Conservation (phyloP, 2,113 vertebrate genomes). For the Hiodon alosoides region DNA sequence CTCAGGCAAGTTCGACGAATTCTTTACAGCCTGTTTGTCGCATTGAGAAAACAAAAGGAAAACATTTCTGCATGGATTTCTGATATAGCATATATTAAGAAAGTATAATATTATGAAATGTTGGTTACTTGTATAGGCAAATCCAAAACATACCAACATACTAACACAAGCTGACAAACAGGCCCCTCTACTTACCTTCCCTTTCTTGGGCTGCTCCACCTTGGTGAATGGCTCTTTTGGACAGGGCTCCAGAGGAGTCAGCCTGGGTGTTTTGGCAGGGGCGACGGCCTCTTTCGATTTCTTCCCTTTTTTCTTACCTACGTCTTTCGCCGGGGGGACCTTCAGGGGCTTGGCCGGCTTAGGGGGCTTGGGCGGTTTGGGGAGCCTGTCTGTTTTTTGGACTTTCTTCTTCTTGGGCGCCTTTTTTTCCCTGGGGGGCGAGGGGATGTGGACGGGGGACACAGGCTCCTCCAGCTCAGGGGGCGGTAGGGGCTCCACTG, state of each 20-base stretch:
- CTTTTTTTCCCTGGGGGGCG: slow-evolving; percentile 55
- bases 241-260: slow-evolving; percentile 87
- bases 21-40: slow-evolving; percentile 74
- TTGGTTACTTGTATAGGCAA: too few relatives aligned
- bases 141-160: background rate
- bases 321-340: slow-evolving; percentile 80
- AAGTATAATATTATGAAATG: background rate
- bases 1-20: slow-evolving; percentile 70
- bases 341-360: slow-evolving; percentile 78
- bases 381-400: slow-evolving; percentile 66
- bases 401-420: slow-evolving; percentile 55
- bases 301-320: slow-evolving; percentile 87
- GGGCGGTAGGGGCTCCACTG: slow-evolving; percentile 74
- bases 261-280: slow-evolving; percentile 81
- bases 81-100: background rate
- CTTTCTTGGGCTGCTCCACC: slow-evolving; percentile 90
- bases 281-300: slow-evolving; percentile 72
- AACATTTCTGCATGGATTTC: background rate
- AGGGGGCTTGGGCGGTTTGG: slow-evolving; percentile 74
- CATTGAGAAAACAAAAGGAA: slow-evolving; percentile 9
- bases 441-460: slow-evolving; percentile 65
- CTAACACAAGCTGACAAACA: background rate
- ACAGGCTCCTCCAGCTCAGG: slow-evolving; percentile 69
- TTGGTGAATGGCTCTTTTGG: slow-evolving; percentile 89
- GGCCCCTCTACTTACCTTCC: slow-evolving; percentile 64